Base-by-base conservation (phyloP, 2,113 vertebrate genomes). In the Nannospalax galili region DNA sequence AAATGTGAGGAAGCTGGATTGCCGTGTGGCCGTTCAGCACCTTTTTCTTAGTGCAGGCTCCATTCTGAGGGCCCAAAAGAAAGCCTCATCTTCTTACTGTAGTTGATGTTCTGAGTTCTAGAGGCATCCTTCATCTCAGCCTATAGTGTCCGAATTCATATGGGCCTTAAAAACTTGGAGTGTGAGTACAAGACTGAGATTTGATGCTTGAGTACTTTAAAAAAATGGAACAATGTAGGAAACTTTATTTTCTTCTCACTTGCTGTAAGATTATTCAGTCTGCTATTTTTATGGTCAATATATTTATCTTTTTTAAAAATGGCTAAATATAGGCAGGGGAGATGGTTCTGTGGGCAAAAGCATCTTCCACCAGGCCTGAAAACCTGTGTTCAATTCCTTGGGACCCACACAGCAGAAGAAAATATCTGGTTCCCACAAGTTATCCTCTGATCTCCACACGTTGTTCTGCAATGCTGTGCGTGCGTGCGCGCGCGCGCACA, bases 281-380 rank as follows among this genome's bases (percentile, higher is more conserved):
- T 62, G 40, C 74, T 88, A 20, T 74, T 58, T 89, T 91, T 35
- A 85, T 8, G 52, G 48, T 26, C 37, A 82, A 15, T 15, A 35
- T 67, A 24, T 85, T 88, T 62, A 73, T 81, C 20, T 87, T 91
- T 89, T 74, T 69, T 52, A 87, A 45, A 20, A 91, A 62, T 65
- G n/a, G 20, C 14, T 70, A 48, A 48, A 22, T 84, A 69, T 8
- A 5, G 30, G 11, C 40, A 62, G 58, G 58, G 58, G 40, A 62
- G 79, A 40, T 62, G 24, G n/a, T 11, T 40, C n/a, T 26, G 14
- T 19, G 79, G 58, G 79, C 62, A 42, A 82, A 64, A 40, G 26
- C 37, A 42, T 2, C 42, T 64, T 7, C 26, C 37, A 82, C 30
- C 58, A 62, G 40, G 79, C 24, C 58, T 81, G 56, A 30, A 22